phyloP scores from a whole-genome alignment of 1,140 invertebrate species.

The Sweltsa coloradensis region DNA sequence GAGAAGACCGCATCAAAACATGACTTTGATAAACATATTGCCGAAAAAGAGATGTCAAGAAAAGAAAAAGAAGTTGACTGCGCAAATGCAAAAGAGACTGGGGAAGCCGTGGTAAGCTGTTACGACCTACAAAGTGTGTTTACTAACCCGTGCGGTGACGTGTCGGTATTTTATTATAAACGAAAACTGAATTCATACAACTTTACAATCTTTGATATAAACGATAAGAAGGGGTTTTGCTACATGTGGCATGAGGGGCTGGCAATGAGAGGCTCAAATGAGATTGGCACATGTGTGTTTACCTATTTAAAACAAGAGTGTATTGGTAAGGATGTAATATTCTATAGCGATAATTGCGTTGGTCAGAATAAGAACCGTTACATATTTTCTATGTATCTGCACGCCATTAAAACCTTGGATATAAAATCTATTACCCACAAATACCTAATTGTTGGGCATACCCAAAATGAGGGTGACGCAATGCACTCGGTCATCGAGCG shows the following conservation, averaged over 20 bases:
- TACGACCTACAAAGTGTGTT: conserved; percentile 25
- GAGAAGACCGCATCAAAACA: conserved; percentile 13
- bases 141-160: conserved; percentile 18
- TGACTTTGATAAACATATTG: not conserved
- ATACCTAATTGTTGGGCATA: conserved; percentile 29
- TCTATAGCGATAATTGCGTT: conserved; percentile 30
- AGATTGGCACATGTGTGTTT: conserved; percentile 21
- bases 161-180: conserved; percentile 24
- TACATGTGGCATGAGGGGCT: conserved; percentile 20
- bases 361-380: conserved; percentile 32
- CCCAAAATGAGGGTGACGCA: conserved; percentile 30
- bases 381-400: conserved; percentile 22
- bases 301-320: conserved; percentile 17
- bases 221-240: conserved; percentile 15
- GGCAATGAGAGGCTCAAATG: conserved; percentile 21
- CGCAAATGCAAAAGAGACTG: not conserved
- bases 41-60: conserved; percentile 1
- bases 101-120: conserved; percentile 14
- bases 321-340: conserved; percentile 7
- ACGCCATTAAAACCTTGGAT: conserved; percentile 23
- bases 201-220: conserved; percentile 21
- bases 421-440: conserved; percentile 27
- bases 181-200: conserved; percentile 22
- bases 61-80: not conserved
- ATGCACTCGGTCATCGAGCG: conserved; percentile 26